Base-by-base conservation (phyloP, 2,113 vertebrate genomes). In the Bostrychus sinensis region DNA sequence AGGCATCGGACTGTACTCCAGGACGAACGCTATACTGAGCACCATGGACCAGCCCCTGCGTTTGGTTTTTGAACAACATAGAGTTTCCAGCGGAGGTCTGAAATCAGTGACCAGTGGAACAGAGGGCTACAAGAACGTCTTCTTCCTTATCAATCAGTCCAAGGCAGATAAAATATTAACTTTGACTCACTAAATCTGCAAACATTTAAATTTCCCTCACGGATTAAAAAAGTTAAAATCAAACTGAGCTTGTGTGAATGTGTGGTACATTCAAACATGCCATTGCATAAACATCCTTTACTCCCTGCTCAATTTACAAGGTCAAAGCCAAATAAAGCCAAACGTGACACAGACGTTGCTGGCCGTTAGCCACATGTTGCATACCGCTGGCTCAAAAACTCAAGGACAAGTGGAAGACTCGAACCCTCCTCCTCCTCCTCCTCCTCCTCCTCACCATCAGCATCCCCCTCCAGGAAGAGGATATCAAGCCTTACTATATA, bases 371-470 rank as follows among this genome's bases (percentile, higher is more conserved):
- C 80, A 90, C 77, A 51, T 60, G 67, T 59, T 64, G 62, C 77
- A 79, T 78, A 67, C 77, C 78, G 74, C 37, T n/a, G 56, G 59
- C 58, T 85, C 74, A 82, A 88, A 84, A 82, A 70, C 74, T 86
- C 90, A 91, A 91, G 90, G 87, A 63, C 77, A 0, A 34, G 69
- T 85, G 53, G 0, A 62, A 48, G 20, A 43, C 73, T 67, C 58
- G 38, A 70, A 46, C 77, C 83, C 88, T 88, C 82, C 78, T 72
- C 68, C 48, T 51, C 48, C 28, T n/a, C n/a, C n/a, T n/a, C n/a
- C n/a, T n/a, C n/a, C n/a, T n/a, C n/a, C n/a, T n/a, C n/a, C n/a
- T n/a, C n/a, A n/a, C n/a, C 48, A 68, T 34, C 59, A 26, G 59
- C 25, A 42, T 45, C 75, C 68, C 16, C 53, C 51, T 32, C 74